Percentiles rank a stretch among this genome's conserved stretches.
Conservation (phyloP, 2,113 vertebrate genomes). For the Caranx ignobilis region DNA sequence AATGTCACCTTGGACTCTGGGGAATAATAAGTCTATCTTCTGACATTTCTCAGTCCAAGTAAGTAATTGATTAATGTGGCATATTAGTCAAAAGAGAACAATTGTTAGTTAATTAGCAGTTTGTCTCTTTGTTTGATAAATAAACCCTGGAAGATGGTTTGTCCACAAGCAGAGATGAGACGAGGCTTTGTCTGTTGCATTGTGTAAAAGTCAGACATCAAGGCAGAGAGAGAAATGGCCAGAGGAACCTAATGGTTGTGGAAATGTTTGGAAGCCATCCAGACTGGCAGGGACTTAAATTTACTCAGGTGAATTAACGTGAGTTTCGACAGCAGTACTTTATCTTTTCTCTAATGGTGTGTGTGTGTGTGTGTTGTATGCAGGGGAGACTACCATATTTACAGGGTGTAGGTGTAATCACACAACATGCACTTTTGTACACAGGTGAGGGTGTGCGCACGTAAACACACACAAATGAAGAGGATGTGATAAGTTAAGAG, state of each 20-base stretch:
- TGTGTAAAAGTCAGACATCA: constrained; percentile 42
- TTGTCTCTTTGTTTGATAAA: constrained; percentile 1
- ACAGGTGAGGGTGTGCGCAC: constrained; percentile 9
- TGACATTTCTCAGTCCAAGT: neutral
- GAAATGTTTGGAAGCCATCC: constrained; percentile 74
- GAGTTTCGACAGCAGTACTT: constrained; percentile 58
- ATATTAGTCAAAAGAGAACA: neutral
- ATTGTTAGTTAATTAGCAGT: neutral
- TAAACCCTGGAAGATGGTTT: neutral
- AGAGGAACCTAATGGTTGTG: constrained; percentile 67
- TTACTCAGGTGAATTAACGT: constrained; percentile 62
- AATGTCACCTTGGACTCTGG: neutral
- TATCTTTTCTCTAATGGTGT: constrained; percentile 52
- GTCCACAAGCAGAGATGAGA: constrained; percentile 26
- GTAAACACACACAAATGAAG: neutral
- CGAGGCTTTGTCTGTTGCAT: constrained; percentile 11
- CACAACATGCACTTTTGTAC: neutral
- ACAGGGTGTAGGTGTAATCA: constrained; percentile 5
- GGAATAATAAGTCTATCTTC: neutral
- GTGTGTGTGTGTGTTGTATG: constrained; percentile 53
- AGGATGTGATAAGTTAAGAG: constrained; percentile 16
- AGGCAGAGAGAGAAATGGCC: constrained; percentile 56
- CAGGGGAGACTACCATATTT: constrained; percentile 12
- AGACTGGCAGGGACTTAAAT: constrained; percentile 58
- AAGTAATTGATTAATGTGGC: neutral